Percentiles rank a stretch among this genome's conserved stretches.
Conservation (phyloP, 2,113 vertebrate genomes). For the Dryoscopus gambensis region DNA sequence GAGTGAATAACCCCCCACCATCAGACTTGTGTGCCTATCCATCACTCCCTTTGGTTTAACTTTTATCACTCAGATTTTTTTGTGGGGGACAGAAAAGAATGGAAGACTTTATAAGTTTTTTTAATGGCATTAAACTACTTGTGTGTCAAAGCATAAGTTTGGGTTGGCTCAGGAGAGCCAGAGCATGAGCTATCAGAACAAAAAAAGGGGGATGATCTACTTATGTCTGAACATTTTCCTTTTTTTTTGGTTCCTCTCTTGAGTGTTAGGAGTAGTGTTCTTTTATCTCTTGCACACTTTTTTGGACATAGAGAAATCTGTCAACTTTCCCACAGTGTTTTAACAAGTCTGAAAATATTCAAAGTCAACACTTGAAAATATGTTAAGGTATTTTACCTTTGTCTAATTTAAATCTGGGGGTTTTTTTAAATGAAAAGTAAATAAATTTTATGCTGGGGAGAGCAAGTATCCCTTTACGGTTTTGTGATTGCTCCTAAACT, state of each 20-base stretch:
- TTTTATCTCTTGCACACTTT: neutral
- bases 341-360: neutral
- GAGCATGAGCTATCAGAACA: neutral
- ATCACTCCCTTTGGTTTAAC: neutral
- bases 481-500: neutral
- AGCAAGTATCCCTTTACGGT: neutral
- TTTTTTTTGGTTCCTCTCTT: neutral
- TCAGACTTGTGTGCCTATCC: neutral
- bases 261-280: neutral
- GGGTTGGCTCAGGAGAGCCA: neutral
- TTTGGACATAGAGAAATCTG: neutral
- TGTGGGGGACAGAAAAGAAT: neutral
- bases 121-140: neutral
- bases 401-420: neutral
- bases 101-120: neutral
- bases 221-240: neutral
- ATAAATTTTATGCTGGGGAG: neutral
- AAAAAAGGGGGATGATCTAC: neutral
- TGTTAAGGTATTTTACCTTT: neutral
- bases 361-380: neutral
- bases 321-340: neutral
- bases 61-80: neutral
- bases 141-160: fast-evolving
- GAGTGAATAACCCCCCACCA: neutral
- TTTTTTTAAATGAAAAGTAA: neutral